Conservation (phyloP, 2,797 vertebrate genomes). For the Tapirus indicus region DNA sequence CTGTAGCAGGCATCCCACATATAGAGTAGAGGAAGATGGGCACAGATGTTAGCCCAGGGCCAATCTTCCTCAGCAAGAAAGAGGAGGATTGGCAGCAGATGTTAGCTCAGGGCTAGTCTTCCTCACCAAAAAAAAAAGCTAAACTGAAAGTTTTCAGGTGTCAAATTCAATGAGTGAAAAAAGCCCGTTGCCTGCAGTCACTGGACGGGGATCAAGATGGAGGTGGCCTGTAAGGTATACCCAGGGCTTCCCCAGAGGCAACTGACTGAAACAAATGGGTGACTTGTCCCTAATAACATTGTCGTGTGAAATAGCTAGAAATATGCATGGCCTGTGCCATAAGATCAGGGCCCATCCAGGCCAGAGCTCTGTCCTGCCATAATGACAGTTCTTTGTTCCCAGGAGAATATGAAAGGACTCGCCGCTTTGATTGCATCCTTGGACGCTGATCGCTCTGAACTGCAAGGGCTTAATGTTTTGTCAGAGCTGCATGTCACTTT, state of each 20-base stretch:
- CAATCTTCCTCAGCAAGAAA: too few species aligned
- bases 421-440: neutral
- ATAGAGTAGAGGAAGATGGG: too few species aligned
- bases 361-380: neutral
- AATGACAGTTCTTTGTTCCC: neutral
- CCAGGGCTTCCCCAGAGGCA: neutral
- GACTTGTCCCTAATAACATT: neutral
- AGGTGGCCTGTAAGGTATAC: too few species aligned
- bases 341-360: neutral
- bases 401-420: neutral
- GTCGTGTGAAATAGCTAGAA: neutral
- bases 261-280: neutral
- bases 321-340: accelerated
- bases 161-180: neutral
- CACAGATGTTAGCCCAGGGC: too few species aligned
- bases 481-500: neutral
- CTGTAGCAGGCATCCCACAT: too few species aligned
- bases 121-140: neutral
- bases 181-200: accelerated
- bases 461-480: neutral
- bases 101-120: too few species aligned
- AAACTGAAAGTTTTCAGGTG: neutral
- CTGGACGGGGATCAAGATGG: neutral
- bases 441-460: neutral
- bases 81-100: too few species aligned